A percentile compares a stretch with the other conserved stretches of the same genome.
These are phyloP conservation scores for Aphidius gifuensis DNA, from an alignment of 1,140 invertebrate genomes.

Conservation along the genomic window DNA sequence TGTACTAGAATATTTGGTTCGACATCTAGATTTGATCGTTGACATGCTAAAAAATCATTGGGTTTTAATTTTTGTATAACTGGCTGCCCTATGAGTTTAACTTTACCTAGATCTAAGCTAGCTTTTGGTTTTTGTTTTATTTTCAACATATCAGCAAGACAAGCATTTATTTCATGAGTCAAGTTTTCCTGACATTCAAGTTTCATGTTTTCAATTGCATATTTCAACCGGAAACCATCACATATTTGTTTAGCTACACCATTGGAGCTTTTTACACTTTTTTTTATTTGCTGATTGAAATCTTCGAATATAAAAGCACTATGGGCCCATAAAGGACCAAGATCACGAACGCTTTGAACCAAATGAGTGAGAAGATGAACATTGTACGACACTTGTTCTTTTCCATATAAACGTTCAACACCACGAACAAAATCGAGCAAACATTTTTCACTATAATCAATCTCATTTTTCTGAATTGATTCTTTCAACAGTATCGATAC, in stretches of 20 bases:
- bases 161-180: not conserved
- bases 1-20: no score
- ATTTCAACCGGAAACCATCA: constrained; percentile 8
- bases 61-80: no score
- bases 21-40: no score
- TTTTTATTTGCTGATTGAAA: constrained; percentile 15
- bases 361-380: constrained; percentile 29
- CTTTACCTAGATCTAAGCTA: no score
- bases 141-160: no score
- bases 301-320: constrained; percentile 27
- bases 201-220: constrained; percentile 8
- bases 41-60: no score
- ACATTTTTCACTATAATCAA: constrained; percentile 17
- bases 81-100: no score
- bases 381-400: constrained; percentile 27
- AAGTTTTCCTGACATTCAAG: not conserved
- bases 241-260: constrained; percentile 14
- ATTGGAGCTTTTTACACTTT: constrained; percentile 20
- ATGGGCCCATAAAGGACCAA: constrained; percentile 27
- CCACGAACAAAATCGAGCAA: constrained; percentile 30
- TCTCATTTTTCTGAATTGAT: constrained; percentile 23
- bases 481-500: constrained; percentile 27
- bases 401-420: constrained; percentile 26
- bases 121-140: no score
- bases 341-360: constrained; percentile 20